Base-by-base conservation (phyloP, 2,113 vertebrate species). In the Channa argus region DNA sequence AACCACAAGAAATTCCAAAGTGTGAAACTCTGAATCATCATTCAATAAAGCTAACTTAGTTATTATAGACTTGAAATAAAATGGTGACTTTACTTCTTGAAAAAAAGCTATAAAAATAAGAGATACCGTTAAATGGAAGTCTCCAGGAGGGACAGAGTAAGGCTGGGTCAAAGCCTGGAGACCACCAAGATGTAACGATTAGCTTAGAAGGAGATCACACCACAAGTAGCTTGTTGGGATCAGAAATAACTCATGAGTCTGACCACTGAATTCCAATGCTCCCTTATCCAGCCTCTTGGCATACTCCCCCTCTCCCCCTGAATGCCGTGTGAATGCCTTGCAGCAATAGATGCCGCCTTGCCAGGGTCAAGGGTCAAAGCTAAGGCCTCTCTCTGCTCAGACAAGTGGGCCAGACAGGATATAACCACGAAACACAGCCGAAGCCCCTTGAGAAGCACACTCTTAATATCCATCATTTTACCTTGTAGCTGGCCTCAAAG, bases 311-410 rank as follows among this genome's bases (percentile, higher is more conserved):
- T 64, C 74, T 66, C 75, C 77, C 84, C 64, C 73, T 53, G 59
- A 65, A 65, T 71, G 82, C 83, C 87, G 88, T 92, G 90, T 93
- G 91, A 93, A 94, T 84, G 90, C 90, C 92, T 91, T 15, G 78
- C 73, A 89, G 92, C 92, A 78, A 87, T 87, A 73, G 82, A 85
- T 91, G 88, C 85, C 55, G 86, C 72, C 77, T 88, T 58, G 74
- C 78, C 43, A 2, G 71, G 90, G 86, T 92, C 89, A 87, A 63
- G 65, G 91, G 91, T 91, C 89, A 89, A 83, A 87, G 79, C 87
- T 82, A 87, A 91, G 86, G 83, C 90, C 84, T 89, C 85, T 80
- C 75, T 86, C 76, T 84, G 82, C 89, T 71, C 79, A 93, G 89
- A 92, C 90, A 87, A 84, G 79, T 76, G 74, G 80, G 88, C 83